Evolutionary conservation across 2,888 invertebrate genomes (phyloP).

Genomic region (Andrena dorsata): DNA sequence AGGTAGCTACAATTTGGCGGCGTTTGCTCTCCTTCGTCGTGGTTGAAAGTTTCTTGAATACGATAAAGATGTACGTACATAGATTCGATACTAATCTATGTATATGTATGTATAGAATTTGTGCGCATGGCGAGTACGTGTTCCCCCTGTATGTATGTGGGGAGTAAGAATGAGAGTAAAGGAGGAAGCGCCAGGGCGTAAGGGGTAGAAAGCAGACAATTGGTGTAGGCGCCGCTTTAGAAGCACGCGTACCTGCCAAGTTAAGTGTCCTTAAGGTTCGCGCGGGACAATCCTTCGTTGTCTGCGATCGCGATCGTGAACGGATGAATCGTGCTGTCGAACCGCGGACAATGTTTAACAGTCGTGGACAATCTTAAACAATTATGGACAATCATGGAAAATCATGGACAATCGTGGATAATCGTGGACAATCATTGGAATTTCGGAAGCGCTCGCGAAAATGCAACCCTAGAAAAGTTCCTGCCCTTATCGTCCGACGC

Average conservation of each 20-base stretch:
- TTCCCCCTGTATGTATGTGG: neutral
- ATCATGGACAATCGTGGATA: slow-evolving; percentile 40
- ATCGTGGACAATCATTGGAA: slow-evolving; percentile 65
- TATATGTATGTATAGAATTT: neutral
- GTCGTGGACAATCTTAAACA: slow-evolving; percentile 43
- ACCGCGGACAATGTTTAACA: slow-evolving; percentile 34
- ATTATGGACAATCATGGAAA: slow-evolving; percentile 26
- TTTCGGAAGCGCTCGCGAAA: slow-evolving; percentile 5
- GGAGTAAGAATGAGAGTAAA: neutral
- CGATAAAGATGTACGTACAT: neutral
- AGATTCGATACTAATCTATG: neutral
- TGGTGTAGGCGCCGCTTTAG: slow-evolving; percentile 67
- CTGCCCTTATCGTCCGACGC: neutral
- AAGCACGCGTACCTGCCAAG: slow-evolving; percentile 75
- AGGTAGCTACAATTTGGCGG: neutral
- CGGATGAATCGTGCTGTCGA: slow-evolving; percentile 1
- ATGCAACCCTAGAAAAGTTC: neutral
- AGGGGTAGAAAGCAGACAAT: neutral
- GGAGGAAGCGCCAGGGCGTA: neutral
- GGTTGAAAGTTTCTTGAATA: neutral
- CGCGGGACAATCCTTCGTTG: slow-evolving; percentile 3
- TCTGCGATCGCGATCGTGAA: slow-evolving; percentile 8
- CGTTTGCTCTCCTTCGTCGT: neutral
- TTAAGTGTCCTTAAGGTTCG: slow-evolving; percentile 84
- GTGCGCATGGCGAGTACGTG: neutral